Base-by-base conservation (phyloP, 1,140 invertebrate species). In the Papilio aristodemus region DNA sequence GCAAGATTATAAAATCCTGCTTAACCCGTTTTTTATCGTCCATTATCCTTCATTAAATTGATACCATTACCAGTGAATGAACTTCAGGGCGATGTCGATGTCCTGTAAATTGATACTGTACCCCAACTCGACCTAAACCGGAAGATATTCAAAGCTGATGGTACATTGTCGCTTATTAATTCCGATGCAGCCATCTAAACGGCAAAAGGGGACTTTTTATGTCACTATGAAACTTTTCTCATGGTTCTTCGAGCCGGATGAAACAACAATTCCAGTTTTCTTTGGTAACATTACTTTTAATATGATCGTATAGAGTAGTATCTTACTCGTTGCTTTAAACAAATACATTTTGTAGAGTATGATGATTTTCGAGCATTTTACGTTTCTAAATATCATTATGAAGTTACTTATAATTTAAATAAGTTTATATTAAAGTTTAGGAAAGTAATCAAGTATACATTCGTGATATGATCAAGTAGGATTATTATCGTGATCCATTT, bases 61-160 rank as follows among this genome's bases (percentile, higher is more conserved):
- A 46, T 59, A 66, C 38, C 11, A 43, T 64, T 46, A 37, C 41
- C 64, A 69, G 72, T 76, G 75, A 83, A 79, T 71, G 75, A 80
- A 75, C 73, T 63, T 64, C 54, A 71, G 67, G 71, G 41, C 72
- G 73, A 71, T 70, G 75, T 70, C 77, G 74, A 71, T 71, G 78
- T 74, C 77, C 83, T 75, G 67, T 79, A 79, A 82, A 78, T 81
- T 82, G 76, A 72, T 75, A 14, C 60, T 43, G 57, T 43, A 70
- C 38, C 17, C 69, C 59, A 41, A 68, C 64, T 70, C 69, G 60
- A 69, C 72, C 71, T 73, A 64, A 70, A 68, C 70, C 77, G 81
- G 83, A 85, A 80, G 77, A 72, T 72, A 73, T 73, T 69, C 63
- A 46, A 50, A 66, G 41, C 41, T 46, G 41, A 66, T 32, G 41